phyloP scores from a whole-genome alignment of 1,140 invertebrate genomes.

The Temnothorax curvispinosus region DNA sequence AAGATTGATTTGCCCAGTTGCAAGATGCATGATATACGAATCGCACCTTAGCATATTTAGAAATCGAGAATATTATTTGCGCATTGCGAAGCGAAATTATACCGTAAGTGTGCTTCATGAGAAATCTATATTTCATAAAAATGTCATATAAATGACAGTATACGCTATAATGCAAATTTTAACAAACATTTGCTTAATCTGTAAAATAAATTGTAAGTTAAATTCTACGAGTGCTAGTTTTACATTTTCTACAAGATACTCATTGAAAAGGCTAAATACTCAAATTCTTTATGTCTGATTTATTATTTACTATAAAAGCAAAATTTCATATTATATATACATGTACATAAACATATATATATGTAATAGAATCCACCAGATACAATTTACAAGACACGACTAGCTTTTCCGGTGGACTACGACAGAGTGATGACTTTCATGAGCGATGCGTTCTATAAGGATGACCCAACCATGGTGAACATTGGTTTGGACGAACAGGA shows the following conservation, averaged over 20 bases:
- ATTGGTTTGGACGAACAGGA: constrained; percentile 66
- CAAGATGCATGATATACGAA: not conserved
- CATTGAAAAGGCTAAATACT: not conserved
- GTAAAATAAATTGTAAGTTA: not conserved
- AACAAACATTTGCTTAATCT: not conserved
- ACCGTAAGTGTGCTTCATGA: constrained; percentile 40
- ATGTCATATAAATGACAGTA: not conserved
- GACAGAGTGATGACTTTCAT: constrained; percentile 77
- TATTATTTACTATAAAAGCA: not conserved
- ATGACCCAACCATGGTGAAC: constrained; percentile 74
- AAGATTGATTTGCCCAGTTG: not conserved
- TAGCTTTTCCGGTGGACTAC: constrained; percentile 77
- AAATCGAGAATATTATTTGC: not conserved
- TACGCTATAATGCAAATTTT: not conserved
- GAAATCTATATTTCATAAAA: not conserved
- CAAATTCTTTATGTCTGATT: not conserved
- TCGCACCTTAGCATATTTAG: not conserved
- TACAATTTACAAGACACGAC: constrained; percentile 56
- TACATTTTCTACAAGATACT: not conserved
- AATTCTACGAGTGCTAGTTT: not conserved
- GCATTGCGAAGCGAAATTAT: not conserved
- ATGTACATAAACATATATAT: not conserved
- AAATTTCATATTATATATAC: too few species aligned
- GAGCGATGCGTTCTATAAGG: constrained; percentile 73
- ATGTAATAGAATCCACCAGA: constrained; percentile 22